phyloP scores from a whole-genome alignment of 2,888 invertebrate species.

The Eristalis intricaria region DNA sequence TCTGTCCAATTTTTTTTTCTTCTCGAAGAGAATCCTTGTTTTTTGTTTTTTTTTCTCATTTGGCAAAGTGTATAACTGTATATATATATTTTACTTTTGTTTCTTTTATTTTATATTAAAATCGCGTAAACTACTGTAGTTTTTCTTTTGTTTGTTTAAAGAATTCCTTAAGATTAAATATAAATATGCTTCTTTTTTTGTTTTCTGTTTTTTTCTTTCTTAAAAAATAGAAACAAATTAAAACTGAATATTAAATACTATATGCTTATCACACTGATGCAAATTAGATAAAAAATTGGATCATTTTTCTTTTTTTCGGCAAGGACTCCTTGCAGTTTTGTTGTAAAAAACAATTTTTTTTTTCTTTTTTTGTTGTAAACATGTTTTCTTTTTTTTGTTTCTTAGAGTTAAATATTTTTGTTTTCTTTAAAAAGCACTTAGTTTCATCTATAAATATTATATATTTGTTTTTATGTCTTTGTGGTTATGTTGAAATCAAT shows the following conservation, averaged over 20 bases:
- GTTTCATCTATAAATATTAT: conserved; percentile 42
- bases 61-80: conserved; percentile 46
- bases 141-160: background rate
- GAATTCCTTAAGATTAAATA: conserved; percentile 40
- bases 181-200: conserved; percentile 42
- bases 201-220: background rate
- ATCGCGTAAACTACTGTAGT: conserved; percentile 51
- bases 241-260: conserved; percentile 47
- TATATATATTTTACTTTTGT: background rate
- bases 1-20: conserved; percentile 15
- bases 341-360: conserved; percentile 5
- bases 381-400: conserved; percentile 55
- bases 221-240: conserved; percentile 41
- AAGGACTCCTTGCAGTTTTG: background rate
- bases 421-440: conserved; percentile 66
- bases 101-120: conserved; percentile 51
- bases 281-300: conserved; percentile 58
- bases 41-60: conserved; percentile 12
- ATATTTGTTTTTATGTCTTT: conserved; percentile 22
- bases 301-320: background rate
- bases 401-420: conserved; percentile 56
- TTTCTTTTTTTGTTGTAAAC: conserved; percentile 28
- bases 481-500: background rate
- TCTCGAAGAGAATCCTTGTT: conserved; percentile 15
- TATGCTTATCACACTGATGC: conserved; percentile 67